A percentile compares a stretch with the other conserved stretches of the same genome.
phyloP scores from a whole-genome alignment of 2,797 vertebrate species.

The Peromyscus attwateri region DNA sequence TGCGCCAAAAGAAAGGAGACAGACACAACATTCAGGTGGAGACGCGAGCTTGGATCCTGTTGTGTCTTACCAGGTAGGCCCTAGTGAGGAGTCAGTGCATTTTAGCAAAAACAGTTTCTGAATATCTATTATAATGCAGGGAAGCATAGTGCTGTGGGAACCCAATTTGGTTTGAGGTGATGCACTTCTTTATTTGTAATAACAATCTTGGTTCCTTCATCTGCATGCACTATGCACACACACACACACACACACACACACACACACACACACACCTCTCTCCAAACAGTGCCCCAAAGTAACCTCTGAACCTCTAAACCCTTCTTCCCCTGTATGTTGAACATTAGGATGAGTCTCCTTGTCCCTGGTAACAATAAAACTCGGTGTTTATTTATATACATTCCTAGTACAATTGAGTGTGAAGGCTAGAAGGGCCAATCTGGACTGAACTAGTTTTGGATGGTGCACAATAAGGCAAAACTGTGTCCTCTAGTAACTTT shows the following conservation, averaged over 20 bases:
- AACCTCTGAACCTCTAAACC: not conserved
- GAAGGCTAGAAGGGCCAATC: not conserved
- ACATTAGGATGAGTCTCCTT: not conserved
- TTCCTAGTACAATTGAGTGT: not conserved
- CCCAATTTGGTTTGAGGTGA: not conserved
- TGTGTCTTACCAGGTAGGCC: not conserved
- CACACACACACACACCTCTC: not conserved
- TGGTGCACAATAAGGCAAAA: not conserved
- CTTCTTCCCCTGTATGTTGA: too few species aligned
- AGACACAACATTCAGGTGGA: not conserved
- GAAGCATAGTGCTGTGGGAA: not conserved
- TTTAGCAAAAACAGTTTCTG: not conserved
- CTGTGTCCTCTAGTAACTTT: not conserved
- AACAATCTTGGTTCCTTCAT: not conserved
- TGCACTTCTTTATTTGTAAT: not conserved
- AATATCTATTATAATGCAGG: not conserved
- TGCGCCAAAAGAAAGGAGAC: not conserved
- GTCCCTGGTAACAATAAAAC: not conserved
- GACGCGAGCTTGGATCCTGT: not conserved
- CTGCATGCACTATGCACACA: not conserved
- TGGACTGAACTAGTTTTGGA: not conserved
- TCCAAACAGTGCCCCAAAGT: not conserved
- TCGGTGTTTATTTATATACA: not conserved
- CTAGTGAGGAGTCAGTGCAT: not conserved
- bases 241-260: too few species aligned